Evolutionary conservation across 2,797 vertebrate genomes (phyloP).

Genomic region (Enteromius mattozi): DNA sequence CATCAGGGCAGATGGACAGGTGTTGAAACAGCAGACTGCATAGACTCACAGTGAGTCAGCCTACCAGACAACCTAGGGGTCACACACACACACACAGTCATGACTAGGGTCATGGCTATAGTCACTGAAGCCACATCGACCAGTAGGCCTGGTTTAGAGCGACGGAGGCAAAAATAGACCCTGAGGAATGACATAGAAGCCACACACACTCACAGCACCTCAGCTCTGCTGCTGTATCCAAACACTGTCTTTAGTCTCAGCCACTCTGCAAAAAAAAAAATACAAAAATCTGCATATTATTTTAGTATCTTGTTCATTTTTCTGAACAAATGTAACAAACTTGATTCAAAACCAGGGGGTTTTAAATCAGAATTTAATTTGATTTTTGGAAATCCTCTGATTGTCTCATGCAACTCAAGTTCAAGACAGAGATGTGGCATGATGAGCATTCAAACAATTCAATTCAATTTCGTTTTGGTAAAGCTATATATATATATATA

Average conservation of each 20-base stretch:
- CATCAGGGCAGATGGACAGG: slow-evolving; percentile 61
- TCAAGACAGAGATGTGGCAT: background rate
- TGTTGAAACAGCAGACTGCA: slow-evolving; percentile 64
- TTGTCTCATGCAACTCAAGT: background rate
- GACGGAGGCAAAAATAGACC: slow-evolving; percentile 1
- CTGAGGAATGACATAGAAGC: slow-evolving; percentile 15
- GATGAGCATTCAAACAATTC: background rate
- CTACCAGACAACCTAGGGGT: slow-evolving; percentile 47
- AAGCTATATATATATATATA: background rate
- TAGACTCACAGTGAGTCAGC: slow-evolving; percentile 49
- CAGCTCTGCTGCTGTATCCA: background rate
- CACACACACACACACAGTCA: slow-evolving; percentile 36
- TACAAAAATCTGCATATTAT: background rate
- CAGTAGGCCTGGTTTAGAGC: slow-evolving; percentile 28
- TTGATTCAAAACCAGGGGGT: background rate
- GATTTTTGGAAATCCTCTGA: background rate
- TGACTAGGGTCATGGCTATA: slow-evolving; percentile 16
- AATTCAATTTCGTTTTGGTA: background rate
- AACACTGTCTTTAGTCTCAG: background rate
- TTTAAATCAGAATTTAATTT: background rate
- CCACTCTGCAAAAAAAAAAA: background rate
- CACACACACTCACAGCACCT: slow-evolving; percentile 12
- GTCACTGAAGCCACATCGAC: slow-evolving; percentile 27
- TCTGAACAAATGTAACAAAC: background rate
- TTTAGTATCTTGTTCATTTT: background rate